Percentiles rank a stretch among this genome's conserved stretches.
These are phyloP conservation scores for Dastarcus helophoroides DNA, from an alignment of 2,888 invertebrate species.

Conservation along the genomic window DNA sequence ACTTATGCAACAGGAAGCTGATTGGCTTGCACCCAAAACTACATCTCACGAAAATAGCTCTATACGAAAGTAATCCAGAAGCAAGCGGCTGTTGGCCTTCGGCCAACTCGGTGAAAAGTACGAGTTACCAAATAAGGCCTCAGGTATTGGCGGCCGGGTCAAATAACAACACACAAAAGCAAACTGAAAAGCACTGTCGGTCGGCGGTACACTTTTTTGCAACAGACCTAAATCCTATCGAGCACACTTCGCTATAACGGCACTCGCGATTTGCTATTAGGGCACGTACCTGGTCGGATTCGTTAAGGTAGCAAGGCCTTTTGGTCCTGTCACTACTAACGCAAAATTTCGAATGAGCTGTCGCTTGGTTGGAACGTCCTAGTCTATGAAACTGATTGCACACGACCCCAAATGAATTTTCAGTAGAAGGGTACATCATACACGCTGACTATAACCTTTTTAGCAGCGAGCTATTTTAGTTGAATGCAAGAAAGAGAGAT, in stretches of 20 bases:
- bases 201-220: conserved; percentile 5
- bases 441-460: conserved; percentile 41
- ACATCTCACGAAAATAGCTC: no score
- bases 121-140: conserved; percentile 27
- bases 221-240: conserved; percentile 9
- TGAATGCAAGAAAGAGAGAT: conserved; percentile 33
- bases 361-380: conserved; percentile 39
- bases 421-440: no score
- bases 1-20: no score
- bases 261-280: conserved; percentile 18
- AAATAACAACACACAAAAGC: conserved; percentile 7
- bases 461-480: conserved; percentile 43
- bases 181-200: conserved; percentile 8
- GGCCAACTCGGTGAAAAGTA: conserved; percentile 20
- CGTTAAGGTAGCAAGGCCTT: conserved; percentile 31
- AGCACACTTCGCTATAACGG: conserved; percentile 8
- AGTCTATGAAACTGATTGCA: conserved; percentile 51
- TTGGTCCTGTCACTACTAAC: conserved; percentile 45
- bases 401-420: conserved; percentile 49
- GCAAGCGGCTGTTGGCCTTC: conserved; percentile 17
- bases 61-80: conserved; percentile 7
- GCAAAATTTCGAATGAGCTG: conserved; percentile 49
- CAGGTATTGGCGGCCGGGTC: conserved; percentile 15
- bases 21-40: no score
- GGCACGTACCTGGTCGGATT: conserved; percentile 38